Conservation (phyloP, 2,888 invertebrate species). For the Nomada ferruginata region DNA sequence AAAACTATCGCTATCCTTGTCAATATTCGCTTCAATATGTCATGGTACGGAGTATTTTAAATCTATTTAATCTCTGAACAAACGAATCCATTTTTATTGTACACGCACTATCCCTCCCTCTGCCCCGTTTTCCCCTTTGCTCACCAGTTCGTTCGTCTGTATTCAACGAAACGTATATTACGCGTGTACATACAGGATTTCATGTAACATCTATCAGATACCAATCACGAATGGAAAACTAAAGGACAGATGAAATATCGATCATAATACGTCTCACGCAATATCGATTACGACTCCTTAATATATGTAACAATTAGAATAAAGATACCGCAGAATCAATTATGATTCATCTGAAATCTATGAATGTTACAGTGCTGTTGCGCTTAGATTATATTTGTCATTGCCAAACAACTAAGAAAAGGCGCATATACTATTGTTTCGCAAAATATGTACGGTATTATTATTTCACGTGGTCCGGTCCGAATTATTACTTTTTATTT, state of each 20-base stretch:
- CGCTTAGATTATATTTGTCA: conserved; percentile 19
- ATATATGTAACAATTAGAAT: conserved; percentile 36
- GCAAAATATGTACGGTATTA: not conserved
- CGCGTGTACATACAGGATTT: conserved; percentile 10
- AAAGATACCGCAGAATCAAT: conserved; percentile 44
- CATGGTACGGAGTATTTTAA: conserved; percentile 69
- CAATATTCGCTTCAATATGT: conserved; percentile 54
- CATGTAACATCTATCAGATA: not conserved
- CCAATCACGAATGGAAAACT: conserved; percentile 10
- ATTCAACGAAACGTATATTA: not conserved
- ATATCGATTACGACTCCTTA: conserved; percentile 44
- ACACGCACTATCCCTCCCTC: conserved; percentile 15
- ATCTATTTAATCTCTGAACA: conserved; percentile 57
- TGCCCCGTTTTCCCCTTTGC: not conserved
- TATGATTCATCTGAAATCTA: conserved; percentile 14
- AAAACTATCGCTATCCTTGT: conserved; percentile 41
- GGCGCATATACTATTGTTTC: conserved; percentile 23
- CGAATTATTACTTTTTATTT: conserved; percentile 28
- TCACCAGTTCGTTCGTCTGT: not conserved
- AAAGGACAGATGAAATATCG: conserved; percentile 22
- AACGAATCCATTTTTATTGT: conserved; percentile 46
- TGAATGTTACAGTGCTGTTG: conserved; percentile 23
- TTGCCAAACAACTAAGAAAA: conserved; percentile 36
- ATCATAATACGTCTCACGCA: conserved; percentile 21
- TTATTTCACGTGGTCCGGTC: conserved; percentile 38